phyloP scores from a whole-genome alignment of 1,140 invertebrate genomes.

The Wiebesia pumilae region DNA sequence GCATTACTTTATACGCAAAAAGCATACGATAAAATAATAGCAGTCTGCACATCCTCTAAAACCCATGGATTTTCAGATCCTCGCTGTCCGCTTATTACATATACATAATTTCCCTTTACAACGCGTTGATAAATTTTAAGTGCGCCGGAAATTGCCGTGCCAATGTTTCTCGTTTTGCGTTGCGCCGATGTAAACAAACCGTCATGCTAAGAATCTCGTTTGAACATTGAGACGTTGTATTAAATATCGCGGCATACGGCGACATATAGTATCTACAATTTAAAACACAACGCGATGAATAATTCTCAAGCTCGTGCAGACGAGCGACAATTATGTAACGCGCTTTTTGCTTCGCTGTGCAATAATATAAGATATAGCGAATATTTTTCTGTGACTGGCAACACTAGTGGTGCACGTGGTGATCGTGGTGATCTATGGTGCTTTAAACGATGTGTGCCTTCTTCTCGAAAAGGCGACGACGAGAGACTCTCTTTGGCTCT shows the following conservation, averaged over 20 bases:
- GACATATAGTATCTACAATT: background rate
- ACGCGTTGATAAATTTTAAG: background rate
- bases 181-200: background rate
- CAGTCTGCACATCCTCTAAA: too few relatives aligned
- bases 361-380: background rate
- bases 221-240: background rate
- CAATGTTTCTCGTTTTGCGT: background rate
- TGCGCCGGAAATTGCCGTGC: background rate
- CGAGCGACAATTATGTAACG: background rate
- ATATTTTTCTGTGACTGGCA: too few relatives aligned
- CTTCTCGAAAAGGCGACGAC: too few relatives aligned
- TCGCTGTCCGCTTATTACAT: too few relatives aligned
- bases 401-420: too few relatives aligned
- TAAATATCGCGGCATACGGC: background rate
- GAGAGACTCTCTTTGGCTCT: too few relatives aligned
- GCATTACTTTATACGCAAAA: too few relatives aligned
- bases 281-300: background rate
- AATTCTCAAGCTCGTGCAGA: background rate
- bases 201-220: background rate
- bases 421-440: too few relatives aligned
- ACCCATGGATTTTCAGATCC: too few relatives aligned
- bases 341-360: background rate
- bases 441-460: too few relatives aligned
- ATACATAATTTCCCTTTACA: too few relatives aligned
- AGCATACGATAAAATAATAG: too few relatives aligned